Evolutionary conservation across 2,888 invertebrate species (phyloP).

Genomic region (Osmoderma eremita): DNA sequence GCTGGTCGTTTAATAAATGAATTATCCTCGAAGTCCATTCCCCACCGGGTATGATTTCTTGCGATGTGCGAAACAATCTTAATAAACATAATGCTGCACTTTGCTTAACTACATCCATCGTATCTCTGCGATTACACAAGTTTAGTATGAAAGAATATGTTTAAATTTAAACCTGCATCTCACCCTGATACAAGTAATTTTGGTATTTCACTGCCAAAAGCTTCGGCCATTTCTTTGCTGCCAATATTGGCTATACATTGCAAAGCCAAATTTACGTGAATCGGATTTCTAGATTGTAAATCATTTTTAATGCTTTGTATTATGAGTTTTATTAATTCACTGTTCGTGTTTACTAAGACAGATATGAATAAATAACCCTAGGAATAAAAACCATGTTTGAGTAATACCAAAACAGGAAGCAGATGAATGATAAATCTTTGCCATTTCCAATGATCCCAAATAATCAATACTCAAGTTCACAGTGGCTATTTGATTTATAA

Average conservation of each 20-base stretch:
- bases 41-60: slow-evolving; percentile 95
- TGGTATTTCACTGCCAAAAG: slow-evolving; percentile 97
- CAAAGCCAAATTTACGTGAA: slow-evolving; percentile 97
- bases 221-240: slow-evolving; percentile 99
- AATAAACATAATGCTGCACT: slow-evolving; percentile 97
- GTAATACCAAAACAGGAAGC: not conserved
- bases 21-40: slow-evolving; percentile 99
- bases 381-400: slow-evolving; percentile 52
- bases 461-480: too few relatives aligned
- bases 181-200: slow-evolving; percentile 97
- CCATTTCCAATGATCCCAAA: too few relatives aligned
- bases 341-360: slow-evolving; percentile 97
- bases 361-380: slow-evolving; percentile 99
- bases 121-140: slow-evolving; percentile 76
- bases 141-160: not conserved
- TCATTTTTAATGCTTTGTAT: slow-evolving; percentile 99
- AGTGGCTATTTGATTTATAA: too few relatives aligned
- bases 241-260: slow-evolving; percentile 99
- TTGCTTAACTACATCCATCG: slow-evolving; percentile 99
- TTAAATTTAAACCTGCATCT: slow-evolving; percentile 50
- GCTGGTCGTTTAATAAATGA: slow-evolving; percentile 97
- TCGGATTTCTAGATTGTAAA: slow-evolving; percentile 94
- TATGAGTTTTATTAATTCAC: slow-evolving; percentile 98
- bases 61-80: slow-evolving; percentile 92
- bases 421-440: not conserved